Evolutionary conservation across 1,140 invertebrate genomes (phyloP).

Genomic region (Ptiloglossa arizonensis): DNA sequence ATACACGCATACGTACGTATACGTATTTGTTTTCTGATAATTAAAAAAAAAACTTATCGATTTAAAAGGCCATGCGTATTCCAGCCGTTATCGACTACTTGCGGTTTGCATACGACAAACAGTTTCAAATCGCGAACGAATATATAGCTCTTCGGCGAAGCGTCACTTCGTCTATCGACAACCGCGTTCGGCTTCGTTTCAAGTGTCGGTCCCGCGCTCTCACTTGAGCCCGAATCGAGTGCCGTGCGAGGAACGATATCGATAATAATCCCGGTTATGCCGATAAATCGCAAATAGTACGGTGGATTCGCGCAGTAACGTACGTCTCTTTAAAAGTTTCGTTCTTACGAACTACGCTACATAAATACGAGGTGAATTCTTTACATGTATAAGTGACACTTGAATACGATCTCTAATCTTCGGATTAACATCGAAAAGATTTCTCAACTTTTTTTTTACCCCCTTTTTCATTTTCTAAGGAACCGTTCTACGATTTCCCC

Average conservation of each 20-base stretch:
- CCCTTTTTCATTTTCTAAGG: too few relatives aligned
- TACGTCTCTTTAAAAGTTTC: neutral
- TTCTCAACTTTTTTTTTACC: neutral
- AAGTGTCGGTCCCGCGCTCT: too few relatives aligned
- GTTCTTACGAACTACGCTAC: neutral
- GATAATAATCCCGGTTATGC: too few relatives aligned
- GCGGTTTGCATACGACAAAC: too few relatives aligned
- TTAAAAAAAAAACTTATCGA: slow-evolving; percentile 16
- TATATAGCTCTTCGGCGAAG: neutral
- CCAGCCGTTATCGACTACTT: neutral
- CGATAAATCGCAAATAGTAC: too few relatives aligned
- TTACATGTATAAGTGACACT: slow-evolving; percentile 5
- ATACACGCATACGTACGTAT: neutral
- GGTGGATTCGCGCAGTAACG: too few relatives aligned
- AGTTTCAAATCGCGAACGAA: too few relatives aligned
- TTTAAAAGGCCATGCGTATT: slow-evolving; percentile 14
- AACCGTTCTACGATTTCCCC: neutral
- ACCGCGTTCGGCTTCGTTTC: too few relatives aligned
- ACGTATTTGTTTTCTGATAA: slow-evolving; percentile 7
- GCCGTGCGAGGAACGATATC: too few relatives aligned
- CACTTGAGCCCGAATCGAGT: too few relatives aligned
- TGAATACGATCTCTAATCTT: neutral
- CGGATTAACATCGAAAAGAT: neutral
- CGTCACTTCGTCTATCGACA: too few relatives aligned
- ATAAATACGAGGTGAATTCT: neutral